These are phyloP conservation scores for Oryzias sinensis DNA, from an alignment of 2,797 vertebrate genomes.

Conservation along the genomic window DNA sequence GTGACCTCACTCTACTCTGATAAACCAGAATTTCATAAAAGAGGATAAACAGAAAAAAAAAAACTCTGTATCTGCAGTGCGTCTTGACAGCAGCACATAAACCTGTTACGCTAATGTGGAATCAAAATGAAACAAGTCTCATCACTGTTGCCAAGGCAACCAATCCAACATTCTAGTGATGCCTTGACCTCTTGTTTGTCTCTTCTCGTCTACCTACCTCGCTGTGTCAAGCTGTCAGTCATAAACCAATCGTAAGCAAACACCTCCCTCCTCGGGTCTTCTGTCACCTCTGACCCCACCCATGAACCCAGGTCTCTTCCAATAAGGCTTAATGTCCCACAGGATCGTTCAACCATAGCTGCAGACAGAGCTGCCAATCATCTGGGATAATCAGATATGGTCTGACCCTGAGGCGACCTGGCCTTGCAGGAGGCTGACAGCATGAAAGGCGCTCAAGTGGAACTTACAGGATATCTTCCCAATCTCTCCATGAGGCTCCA, in stretches of 20 bases:
- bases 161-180: conserved; percentile 17
- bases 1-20: no score
- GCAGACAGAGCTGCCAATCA: conserved; percentile 69
- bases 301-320: conserved; percentile 60
- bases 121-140: conserved; percentile 15
- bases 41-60: neutral
- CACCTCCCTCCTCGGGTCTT: conserved; percentile 62
- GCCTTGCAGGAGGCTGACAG: conserved; percentile 54
- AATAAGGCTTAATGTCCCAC: conserved; percentile 66
- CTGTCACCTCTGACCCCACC: conserved; percentile 60
- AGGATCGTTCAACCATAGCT: conserved; percentile 57
- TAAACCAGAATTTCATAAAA: neutral
- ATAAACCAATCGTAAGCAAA: conserved; percentile 72
- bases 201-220: conserved; percentile 32
- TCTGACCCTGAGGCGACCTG: conserved; percentile 59
- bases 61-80: neutral
- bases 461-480: conserved; percentile 50
- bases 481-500: conserved; percentile 14
- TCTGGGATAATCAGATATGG: conserved; percentile 71
- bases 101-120: conserved; percentile 11
- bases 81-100: neutral
- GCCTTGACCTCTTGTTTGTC: conserved; percentile 43
- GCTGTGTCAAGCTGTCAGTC: conserved; percentile 63
- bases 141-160: conserved; percentile 9
- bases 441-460: conserved; percentile 47